phyloP scores from a whole-genome alignment of 2,888 invertebrate species.

The Drosophila kokeensis region DNA sequence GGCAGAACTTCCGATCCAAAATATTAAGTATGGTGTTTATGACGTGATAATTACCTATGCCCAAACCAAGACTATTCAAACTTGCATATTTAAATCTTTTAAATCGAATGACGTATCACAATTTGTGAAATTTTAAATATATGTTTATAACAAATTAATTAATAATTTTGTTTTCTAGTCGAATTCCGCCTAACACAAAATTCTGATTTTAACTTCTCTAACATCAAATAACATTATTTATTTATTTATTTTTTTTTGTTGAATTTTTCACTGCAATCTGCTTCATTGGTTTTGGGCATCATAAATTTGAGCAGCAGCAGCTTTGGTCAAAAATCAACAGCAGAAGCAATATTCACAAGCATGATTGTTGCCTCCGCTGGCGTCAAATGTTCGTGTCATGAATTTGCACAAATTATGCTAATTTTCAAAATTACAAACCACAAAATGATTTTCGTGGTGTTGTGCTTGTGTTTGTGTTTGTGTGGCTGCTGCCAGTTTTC shows the following conservation, averaged over 20 bases:
- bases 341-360: constrained; percentile 24
- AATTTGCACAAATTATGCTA: constrained; percentile 82
- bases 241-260: not conserved
- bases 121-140: not conserved
- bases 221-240: not conserved
- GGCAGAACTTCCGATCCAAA: constrained; percentile 13
- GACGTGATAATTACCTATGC: not conserved
- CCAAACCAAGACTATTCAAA: not conserved
- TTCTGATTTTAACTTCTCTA: not conserved
- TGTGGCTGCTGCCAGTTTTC: constrained; percentile 52
- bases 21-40: not conserved
- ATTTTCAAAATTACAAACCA: constrained; percentile 76
- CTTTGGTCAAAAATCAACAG: constrained; percentile 14
- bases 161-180: constrained; percentile 1
- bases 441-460: constrained; percentile 55
- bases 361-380: constrained; percentile 24
- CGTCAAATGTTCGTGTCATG: constrained; percentile 69
- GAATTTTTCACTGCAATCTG: not conserved
- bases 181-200: not conserved
- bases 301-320: constrained; percentile 15
- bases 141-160: not conserved
- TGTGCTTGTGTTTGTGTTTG: constrained; percentile 25
- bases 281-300: constrained; percentile 14
- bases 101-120: not conserved
- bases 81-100: not conserved